Evolutionary conservation across 2,113 vertebrate species (phyloP).

Genomic region (Pygoscelis antarcticus): DNA sequence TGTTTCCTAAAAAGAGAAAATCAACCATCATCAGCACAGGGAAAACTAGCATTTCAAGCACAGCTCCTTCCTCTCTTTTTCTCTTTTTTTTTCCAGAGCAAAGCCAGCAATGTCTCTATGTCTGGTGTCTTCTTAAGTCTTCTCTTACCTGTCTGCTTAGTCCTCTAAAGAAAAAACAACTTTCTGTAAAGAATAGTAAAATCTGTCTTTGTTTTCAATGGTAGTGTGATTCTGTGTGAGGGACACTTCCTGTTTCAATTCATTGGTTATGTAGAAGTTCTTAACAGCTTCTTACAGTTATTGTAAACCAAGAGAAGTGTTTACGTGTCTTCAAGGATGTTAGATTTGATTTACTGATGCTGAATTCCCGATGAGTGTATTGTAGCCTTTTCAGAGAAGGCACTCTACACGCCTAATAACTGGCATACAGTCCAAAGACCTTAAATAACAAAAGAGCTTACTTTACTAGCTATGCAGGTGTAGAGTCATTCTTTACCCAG

Average conservation of each 20-base stretch:
- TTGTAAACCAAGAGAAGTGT: background rate
- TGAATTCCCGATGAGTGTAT: background rate
- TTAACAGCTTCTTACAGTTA: background rate
- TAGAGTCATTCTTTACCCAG: background rate
- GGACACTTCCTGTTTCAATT: background rate
- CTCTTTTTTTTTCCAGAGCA: background rate
- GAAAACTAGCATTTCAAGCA: background rate
- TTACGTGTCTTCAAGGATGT: background rate
- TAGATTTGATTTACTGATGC: background rate
- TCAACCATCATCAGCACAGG: background rate
- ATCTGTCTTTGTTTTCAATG: background rate
- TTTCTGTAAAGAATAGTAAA: background rate
- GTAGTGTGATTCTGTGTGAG: background rate
- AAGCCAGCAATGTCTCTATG: background rate
- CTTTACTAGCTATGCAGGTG: background rate
- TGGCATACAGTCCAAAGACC: background rate
- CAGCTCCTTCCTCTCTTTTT: background rate
- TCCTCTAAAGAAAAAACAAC: background rate
- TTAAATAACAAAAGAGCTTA: background rate
- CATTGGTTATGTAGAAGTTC: background rate
- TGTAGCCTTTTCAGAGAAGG: background rate
- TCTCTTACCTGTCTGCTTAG: background rate
- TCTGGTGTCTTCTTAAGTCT: background rate
- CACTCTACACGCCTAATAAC: background rate
- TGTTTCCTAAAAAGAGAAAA: background rate